Evolutionary conservation across 2,113 vertebrate species (phyloP).

Genomic region (Azemiops feae): DNA sequence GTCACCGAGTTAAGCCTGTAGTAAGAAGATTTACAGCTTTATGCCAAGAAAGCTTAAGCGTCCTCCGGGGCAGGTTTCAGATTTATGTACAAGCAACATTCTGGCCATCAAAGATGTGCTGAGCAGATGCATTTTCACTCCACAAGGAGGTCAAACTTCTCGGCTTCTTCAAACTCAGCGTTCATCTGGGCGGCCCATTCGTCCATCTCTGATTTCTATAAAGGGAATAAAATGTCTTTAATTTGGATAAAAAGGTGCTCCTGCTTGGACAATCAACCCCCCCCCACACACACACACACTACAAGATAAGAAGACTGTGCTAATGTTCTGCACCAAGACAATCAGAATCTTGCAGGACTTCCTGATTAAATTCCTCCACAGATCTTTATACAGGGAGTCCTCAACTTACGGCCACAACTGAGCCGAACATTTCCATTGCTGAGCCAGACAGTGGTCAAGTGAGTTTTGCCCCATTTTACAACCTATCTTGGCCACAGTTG

Average conservation of each 20-base stretch:
- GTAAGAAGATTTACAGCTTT: background rate
- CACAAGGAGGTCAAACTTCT: constrained; percentile 82
- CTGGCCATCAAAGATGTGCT: accelerated
- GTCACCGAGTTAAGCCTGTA: background rate
- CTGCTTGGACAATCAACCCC: background rate
- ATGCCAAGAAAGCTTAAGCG: background rate
- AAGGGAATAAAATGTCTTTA: constrained; percentile 4
- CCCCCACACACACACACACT: background rate
- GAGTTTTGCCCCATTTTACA: too few relatives aligned
- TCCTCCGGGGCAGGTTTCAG: background rate
- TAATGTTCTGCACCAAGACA: background rate
- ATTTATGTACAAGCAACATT: background rate
- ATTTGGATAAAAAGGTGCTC: background rate
- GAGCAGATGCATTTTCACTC: constrained; percentile 64
- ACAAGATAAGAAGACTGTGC: background rate
- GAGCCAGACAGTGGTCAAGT: too few relatives aligned
- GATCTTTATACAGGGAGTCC: background rate
- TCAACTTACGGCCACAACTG: too few relatives aligned
- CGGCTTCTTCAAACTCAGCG: constrained; percentile 84
- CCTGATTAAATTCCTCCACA: background rate
- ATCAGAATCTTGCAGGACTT: too few relatives aligned
- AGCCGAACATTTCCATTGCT: too few relatives aligned
- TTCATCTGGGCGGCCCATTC: constrained; percentile 83
- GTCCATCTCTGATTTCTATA: constrained; percentile 75
- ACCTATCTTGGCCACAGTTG: too few relatives aligned